phyloP scores from a whole-genome alignment of 2,888 invertebrate genomes.

The Sesia bembeciformis region DNA sequence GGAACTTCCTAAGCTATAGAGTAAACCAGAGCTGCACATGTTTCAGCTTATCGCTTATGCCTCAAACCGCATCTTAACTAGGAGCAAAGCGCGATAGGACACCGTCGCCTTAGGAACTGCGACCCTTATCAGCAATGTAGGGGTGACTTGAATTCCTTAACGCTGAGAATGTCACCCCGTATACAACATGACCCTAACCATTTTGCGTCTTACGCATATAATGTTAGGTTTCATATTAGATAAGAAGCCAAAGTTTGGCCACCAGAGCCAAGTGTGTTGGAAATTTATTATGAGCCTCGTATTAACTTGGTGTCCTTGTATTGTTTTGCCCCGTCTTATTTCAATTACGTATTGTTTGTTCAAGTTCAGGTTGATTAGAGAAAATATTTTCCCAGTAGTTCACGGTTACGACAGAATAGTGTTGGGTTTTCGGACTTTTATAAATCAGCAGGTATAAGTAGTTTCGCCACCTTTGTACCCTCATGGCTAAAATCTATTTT shows the following conservation, averaged over 20 bases:
- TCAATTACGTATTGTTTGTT: conserved; percentile 28
- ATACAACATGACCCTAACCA: conserved; percentile 6
- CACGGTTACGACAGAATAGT: no score
- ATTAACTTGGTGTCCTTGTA: conserved; percentile 52
- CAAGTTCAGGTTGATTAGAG: conserved; percentile 3
- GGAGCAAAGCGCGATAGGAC: conserved; percentile 49
- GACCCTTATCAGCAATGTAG: conserved; percentile 65
- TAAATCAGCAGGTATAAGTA: no score
- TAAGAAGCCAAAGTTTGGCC: not conserved
- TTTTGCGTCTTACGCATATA: not conserved
- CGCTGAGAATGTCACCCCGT: conserved; percentile 43
- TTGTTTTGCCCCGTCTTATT: conserved; percentile 53
- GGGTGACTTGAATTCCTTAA: conserved; percentile 46
- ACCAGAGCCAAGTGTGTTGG: conserved; percentile 2
- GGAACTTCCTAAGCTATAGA: no score
- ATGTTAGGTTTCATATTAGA: not conserved
- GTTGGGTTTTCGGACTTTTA: no score
- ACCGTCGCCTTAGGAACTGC: conserved; percentile 52
- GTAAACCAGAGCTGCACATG: no score
- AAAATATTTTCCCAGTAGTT: no score
- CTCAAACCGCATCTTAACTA: conserved; percentile 30
- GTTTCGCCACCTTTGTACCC: no score
- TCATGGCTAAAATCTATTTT: no score
- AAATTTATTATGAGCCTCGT: conserved; percentile 50
- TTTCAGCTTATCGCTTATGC: conserved; percentile 10